Percentiles rank a stretch among this genome's conserved stretches.
Conservation (phyloP, 2,797 vertebrate species). For the Hydrophis major region DNA sequence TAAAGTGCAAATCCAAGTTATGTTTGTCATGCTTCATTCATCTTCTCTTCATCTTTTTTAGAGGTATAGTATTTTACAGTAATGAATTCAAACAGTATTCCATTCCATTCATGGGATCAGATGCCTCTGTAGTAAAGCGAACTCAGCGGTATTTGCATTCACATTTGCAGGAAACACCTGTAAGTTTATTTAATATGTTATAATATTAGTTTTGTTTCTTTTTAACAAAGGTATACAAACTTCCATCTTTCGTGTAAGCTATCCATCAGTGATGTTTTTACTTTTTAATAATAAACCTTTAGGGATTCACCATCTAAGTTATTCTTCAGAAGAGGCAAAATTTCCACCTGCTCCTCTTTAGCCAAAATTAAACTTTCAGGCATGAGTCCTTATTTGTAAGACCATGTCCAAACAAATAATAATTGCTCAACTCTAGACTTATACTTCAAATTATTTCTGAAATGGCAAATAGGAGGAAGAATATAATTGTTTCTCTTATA, state of each 20-base stretch:
- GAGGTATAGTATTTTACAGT: constrained; percentile 82
- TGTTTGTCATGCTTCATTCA: not conserved
- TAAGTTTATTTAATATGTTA: constrained; percentile 63
- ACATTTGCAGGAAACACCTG: constrained; percentile 80
- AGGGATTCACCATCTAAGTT: not conserved
- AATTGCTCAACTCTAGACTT: not conserved
- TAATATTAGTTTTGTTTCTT: not conserved
- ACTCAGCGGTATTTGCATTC: constrained; percentile 86
- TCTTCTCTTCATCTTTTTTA: constrained; percentile 49
- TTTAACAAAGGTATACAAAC: not conserved
- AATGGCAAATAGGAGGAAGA: not conserved
- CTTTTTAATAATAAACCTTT: not conserved
- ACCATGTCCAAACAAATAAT: not conserved
- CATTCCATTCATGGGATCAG: constrained; percentile 88
- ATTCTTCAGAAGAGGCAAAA: not conserved
- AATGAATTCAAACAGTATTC: constrained; percentile 83
- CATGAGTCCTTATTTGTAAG: not conserved
- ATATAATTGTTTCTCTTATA: not conserved
- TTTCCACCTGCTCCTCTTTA: not conserved
- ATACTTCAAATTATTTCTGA: not conserved
- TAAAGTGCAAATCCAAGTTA: not conserved
- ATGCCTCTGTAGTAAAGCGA: constrained; percentile 88
- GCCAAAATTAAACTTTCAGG: not conserved
- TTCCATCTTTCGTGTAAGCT: not conserved
- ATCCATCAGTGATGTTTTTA: not conserved